Percentiles rank a stretch among this genome's conserved stretches.
Conservation (phyloP, 2,888 invertebrate genomes). For the Oxyteleia sp. region DNA sequence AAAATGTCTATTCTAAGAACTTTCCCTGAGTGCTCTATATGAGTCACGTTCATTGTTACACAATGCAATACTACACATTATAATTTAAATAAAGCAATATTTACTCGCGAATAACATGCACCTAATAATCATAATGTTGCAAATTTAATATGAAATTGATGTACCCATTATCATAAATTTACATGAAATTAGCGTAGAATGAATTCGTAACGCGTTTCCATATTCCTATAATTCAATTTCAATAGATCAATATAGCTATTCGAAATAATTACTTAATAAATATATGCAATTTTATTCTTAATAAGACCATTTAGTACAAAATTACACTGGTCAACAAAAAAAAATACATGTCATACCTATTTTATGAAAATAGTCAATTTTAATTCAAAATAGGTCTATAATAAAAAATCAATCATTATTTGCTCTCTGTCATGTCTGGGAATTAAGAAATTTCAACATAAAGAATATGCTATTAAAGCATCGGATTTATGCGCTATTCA, state of each 20-base stretch:
- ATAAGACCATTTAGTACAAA: too few species aligned
- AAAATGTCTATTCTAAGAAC: constrained; percentile 61
- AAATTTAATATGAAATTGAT: constrained; percentile 44
- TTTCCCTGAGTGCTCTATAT: constrained; percentile 64
- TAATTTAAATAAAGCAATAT: constrained; percentile 49
- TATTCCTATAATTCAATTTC: not conserved
- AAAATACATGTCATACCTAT: too few species aligned
- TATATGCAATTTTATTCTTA: not conserved
- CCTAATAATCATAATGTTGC: constrained; percentile 41
- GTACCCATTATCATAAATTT: constrained; percentile 45
- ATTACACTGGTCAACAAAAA: too few species aligned
- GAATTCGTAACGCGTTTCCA: not conserved
- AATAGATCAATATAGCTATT: not conserved
- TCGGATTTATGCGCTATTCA: too few species aligned
- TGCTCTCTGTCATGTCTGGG: too few species aligned
- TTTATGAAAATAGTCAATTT: too few species aligned
- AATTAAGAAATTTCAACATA: too few species aligned
- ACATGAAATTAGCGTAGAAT: constrained; percentile 20
- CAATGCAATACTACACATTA: constrained; percentile 38
- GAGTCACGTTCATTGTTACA: constrained; percentile 58
- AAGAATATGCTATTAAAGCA: too few species aligned
- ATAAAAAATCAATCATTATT: too few species aligned
- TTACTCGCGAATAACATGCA: constrained; percentile 35
- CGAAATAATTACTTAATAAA: not conserved
- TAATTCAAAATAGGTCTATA: too few species aligned